Conservation (phyloP, 2,888 invertebrate species). For the Perizoma affinitatum region DNA sequence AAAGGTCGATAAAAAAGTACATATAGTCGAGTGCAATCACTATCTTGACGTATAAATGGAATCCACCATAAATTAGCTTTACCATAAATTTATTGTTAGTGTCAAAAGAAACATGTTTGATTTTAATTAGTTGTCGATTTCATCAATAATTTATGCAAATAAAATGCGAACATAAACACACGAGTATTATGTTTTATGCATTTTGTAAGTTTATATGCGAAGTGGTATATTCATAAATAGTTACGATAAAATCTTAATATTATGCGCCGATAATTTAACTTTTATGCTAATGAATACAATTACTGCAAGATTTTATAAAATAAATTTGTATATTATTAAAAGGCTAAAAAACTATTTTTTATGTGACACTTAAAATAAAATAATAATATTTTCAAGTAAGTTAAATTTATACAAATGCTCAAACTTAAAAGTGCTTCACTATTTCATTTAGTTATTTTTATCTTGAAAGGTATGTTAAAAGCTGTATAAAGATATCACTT, state of each 20-base stretch:
- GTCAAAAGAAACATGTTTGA: constrained; percentile 47
- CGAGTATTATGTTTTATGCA: constrained; percentile 27
- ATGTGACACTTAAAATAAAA: too few relatives aligned
- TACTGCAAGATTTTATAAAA: constrained; percentile 3
- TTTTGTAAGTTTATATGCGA: constrained; percentile 23
- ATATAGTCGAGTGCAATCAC: background rate
- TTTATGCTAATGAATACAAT: constrained; percentile 22
- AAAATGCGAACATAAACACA: constrained; percentile 30
- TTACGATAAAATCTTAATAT: constrained; percentile 27
- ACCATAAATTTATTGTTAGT: constrained; percentile 57
- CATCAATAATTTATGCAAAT: constrained; percentile 41
- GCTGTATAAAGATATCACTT: too few relatives aligned
- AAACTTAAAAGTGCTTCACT: too few relatives aligned
- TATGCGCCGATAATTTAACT: constrained; percentile 8
- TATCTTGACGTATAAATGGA: constrained; percentile 10
- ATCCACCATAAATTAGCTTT: constrained; percentile 55
- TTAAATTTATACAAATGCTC: too few relatives aligned
- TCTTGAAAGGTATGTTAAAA: too few relatives aligned
- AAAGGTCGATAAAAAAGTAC: background rate
- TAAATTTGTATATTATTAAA: too few relatives aligned
- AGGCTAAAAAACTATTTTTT: too few relatives aligned
- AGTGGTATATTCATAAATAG: constrained; percentile 18
- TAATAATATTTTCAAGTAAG: too few relatives aligned
- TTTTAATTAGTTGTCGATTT: constrained; percentile 44
- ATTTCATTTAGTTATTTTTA: too few relatives aligned